Percentiles rank a stretch among this genome's conserved stretches.
Evolutionary conservation across 2,797 vertebrate genomes (phyloP).

Genomic region (Linurgus olivaceus): DNA sequence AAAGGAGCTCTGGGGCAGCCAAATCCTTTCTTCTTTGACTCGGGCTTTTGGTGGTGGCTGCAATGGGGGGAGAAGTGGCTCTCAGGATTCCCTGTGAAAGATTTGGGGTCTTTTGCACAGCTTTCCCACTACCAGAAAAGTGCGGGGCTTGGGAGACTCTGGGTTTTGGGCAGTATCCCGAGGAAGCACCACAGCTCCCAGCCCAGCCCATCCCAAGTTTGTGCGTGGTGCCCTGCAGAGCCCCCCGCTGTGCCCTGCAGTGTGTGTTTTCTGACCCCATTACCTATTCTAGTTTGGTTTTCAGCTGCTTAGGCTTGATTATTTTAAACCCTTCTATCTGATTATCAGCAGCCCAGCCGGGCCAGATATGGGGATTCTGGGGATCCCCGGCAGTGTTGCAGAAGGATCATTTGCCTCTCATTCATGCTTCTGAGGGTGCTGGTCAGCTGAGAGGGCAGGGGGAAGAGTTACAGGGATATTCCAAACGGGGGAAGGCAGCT

Average conservation of each 20-base stretch:
- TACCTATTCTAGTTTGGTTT: conserved; percentile 55
- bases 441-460: background rate
- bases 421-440: background rate
- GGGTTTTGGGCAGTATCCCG: background rate
- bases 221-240: background rate
- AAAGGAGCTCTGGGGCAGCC: background rate
- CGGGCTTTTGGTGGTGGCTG: background rate
- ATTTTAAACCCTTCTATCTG: conserved; percentile 61
- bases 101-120: fast-evolving
- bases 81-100: background rate
- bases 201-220: fast-evolving
- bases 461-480: background rate
- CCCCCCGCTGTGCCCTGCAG: background rate
- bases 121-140: background rate
- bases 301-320: conserved; percentile 55
- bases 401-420: background rate
- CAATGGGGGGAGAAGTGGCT: background rate
- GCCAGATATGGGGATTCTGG: background rate
- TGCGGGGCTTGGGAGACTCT: background rate
- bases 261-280: conserved; percentile 26
- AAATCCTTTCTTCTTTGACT: background rate
- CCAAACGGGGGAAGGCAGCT: fast-evolving
- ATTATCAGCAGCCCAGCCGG: conserved; percentile 31
- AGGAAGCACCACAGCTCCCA: background rate
- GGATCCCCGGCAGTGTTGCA: background rate